phyloP scores from a whole-genome alignment of 2,888 invertebrate species.

The Sympetrum striolatum region DNA sequence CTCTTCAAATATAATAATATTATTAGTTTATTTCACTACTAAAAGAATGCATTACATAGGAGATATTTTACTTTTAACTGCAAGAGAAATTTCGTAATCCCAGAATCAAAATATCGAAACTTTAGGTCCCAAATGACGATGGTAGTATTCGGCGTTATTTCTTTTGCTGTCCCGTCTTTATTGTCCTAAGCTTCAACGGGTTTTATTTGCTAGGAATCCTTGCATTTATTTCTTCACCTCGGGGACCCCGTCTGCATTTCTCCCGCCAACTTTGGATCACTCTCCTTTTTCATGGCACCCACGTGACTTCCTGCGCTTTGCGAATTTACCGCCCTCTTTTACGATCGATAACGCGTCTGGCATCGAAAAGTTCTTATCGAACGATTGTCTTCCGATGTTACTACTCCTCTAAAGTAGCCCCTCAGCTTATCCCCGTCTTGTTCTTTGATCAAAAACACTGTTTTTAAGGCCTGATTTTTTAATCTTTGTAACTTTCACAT shows the following conservation, averaged over 20 bases:
- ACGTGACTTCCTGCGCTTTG: constrained; percentile 44
- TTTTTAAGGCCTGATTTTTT: not conserved
- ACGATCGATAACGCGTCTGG: constrained; percentile 27
- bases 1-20: too few species aligned
- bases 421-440: not conserved
- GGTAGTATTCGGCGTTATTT: too few species aligned
- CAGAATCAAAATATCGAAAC: too few species aligned
- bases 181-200: too few species aligned
- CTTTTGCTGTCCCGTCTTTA: too few species aligned
- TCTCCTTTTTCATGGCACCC: constrained; percentile 11
- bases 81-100: too few species aligned
- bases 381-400: constrained; percentile 16
- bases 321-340: constrained; percentile 17
- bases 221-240: too few species aligned
- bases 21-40: too few species aligned
- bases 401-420: not conserved
- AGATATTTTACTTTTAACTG: too few species aligned
- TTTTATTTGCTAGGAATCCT: too few species aligned
- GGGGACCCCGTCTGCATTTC: not conserved
- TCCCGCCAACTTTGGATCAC: not conserved
- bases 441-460: not conserved
- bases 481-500: not conserved
- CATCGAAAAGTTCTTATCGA: constrained; percentile 18
- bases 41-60: too few species aligned
- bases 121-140: too few species aligned